Conservation (phyloP, 2,888 invertebrate genomes). For the Drosophila antonietae region DNA sequence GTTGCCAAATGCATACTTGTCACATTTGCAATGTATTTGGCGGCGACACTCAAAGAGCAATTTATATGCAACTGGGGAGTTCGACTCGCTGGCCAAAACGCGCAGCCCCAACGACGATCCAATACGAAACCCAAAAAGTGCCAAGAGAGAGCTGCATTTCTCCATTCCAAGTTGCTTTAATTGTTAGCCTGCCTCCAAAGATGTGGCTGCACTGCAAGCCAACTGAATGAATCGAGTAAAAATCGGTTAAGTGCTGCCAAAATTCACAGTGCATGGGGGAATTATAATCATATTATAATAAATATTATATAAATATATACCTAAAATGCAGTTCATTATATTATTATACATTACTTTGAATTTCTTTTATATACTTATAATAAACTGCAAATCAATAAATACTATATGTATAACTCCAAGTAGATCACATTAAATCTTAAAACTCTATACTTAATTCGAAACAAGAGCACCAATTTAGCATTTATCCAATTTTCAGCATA, state of each 20-base stretch:
- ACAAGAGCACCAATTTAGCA: no score
- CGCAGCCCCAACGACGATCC: constrained; percentile 9
- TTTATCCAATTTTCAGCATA: background rate
- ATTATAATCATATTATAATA: background rate
- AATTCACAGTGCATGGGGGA: background rate
- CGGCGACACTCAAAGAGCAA: constrained; percentile 71
- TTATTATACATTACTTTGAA: no score
- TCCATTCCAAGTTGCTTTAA: constrained; percentile 20
- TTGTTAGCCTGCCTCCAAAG: constrained; percentile 20
- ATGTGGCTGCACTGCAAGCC: background rate
- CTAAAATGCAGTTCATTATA: no score
- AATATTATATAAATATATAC: no score
- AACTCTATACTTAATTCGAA: no score
- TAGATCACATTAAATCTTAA: no score
- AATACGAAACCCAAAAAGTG: constrained; percentile 17
- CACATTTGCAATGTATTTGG: constrained; percentile 77
- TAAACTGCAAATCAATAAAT: no score
- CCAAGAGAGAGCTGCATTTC: constrained; percentile 12
- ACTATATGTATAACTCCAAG: no score
- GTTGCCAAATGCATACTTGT: constrained; percentile 79
- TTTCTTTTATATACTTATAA: no score
- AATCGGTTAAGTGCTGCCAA: background rate
- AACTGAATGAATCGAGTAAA: background rate
- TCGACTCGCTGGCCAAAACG: constrained; percentile 20
- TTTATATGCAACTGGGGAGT: constrained; percentile 75